phyloP scores from a whole-genome alignment of 1,140 invertebrate genomes.

The Metaphire vulgaris region DNA sequence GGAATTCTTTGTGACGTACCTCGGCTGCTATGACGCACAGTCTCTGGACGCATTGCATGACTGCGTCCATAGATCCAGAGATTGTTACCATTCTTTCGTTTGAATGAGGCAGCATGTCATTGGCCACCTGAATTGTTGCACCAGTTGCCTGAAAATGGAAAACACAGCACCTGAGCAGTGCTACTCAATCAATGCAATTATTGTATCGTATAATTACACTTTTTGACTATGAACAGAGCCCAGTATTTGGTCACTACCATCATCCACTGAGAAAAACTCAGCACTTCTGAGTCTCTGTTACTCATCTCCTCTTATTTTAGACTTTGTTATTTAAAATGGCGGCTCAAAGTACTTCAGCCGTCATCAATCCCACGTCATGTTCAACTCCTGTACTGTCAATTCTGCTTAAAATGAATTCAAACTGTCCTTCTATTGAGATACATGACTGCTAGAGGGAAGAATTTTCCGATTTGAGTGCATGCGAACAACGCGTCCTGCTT shows the following conservation, averaged over 20 bases:
- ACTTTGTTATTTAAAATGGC: not conserved
- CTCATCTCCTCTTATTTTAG: not conserved
- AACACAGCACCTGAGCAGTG: too few species aligned
- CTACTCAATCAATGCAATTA: too few species aligned
- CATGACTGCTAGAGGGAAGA: not conserved
- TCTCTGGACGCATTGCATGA: slow-evolving; percentile 95
- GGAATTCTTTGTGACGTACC: too few species aligned
- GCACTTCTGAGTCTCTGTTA: not conserved
- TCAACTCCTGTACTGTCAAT: not conserved
- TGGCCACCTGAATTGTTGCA: slow-evolving; percentile 70
- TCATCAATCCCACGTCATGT: not conserved
- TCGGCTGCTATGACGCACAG: slow-evolving; percentile 97
- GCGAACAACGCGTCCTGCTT: too few species aligned
- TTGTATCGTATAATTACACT: not conserved
- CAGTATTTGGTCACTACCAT: not conserved
- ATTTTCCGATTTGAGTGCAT: too few species aligned
- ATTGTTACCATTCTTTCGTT: slow-evolving; percentile 93
- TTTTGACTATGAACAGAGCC: not conserved
- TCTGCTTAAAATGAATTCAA: not conserved
- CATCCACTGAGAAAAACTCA: too few species aligned
- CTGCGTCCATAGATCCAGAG: slow-evolving; percentile 86
- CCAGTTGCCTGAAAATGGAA: slow-evolving; percentile 42
- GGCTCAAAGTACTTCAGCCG: not conserved
- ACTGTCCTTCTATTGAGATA: not conserved
- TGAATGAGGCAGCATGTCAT: slow-evolving; percentile 94